Evolutionary conservation across 2,113 vertebrate species (phyloP).

Genomic region (Anolis carolinensis): DNA sequence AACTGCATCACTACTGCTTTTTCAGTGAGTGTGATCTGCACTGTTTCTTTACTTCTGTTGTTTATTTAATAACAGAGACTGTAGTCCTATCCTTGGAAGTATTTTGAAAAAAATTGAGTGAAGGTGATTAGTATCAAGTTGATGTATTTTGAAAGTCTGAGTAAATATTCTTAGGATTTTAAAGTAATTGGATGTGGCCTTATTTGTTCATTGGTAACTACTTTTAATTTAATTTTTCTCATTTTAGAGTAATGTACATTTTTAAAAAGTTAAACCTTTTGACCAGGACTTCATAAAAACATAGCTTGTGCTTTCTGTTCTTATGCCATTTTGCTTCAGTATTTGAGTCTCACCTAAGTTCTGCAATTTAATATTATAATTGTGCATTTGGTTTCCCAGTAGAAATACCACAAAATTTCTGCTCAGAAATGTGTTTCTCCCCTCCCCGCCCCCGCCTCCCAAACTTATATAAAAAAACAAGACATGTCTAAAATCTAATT

Average conservation of each 20-base stretch:
- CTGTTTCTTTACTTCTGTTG: not conserved
- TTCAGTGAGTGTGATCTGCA: not conserved
- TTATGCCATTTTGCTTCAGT: not conserved
- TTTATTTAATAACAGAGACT: not conserved
- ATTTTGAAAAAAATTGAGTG: not conserved
- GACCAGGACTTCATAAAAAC: not conserved
- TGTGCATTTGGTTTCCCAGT: not conserved
- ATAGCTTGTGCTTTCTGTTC: not conserved
- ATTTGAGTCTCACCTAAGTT: not conserved
- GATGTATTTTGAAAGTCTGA: not conserved
- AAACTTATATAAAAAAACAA: not conserved
- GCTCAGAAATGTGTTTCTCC: not conserved
- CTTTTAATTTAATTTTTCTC: not conserved
- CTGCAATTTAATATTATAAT: not conserved
- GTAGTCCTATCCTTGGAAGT: no score
- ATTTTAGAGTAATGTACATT: not conserved
- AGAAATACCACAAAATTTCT: not conserved
- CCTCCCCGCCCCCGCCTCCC: not conserved
- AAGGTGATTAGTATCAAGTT: not conserved
- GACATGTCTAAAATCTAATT: not conserved
- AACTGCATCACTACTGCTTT: not conserved
- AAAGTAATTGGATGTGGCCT: not conserved
- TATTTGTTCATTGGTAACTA: not conserved
- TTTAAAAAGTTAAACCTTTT: not conserved
- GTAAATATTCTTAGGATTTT: not conserved